Conservation (phyloP, 2,888 invertebrate species). For the Camptogramma bilineatum region DNA sequence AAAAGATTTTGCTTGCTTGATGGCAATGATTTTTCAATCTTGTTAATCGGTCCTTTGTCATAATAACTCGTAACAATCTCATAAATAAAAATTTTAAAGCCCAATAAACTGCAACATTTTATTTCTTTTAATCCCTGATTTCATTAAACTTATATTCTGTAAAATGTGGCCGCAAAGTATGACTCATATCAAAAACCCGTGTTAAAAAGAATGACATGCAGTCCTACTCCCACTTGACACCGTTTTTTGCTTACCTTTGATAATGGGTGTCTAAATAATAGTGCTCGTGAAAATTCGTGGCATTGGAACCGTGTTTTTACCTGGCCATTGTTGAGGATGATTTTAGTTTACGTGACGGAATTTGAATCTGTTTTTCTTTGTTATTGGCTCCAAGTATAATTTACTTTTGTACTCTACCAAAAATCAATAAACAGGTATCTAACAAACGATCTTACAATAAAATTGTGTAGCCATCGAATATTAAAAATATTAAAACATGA, state of each 20-base stretch:
- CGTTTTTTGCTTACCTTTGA: conserved; percentile 39
- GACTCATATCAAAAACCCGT: conserved; percentile 30
- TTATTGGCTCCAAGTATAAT: conserved; percentile 11
- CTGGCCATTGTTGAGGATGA: conserved; percentile 39
- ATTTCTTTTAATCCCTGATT: conserved; percentile 24
- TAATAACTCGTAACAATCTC: conserved; percentile 21
- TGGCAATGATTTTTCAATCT: conserved; percentile 9
- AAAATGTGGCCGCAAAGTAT: conserved; percentile 6
- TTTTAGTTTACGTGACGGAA: conserved; percentile 39
- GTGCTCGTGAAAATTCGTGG: conserved; percentile 40
- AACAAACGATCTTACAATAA: neutral
- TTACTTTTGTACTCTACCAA: neutral
- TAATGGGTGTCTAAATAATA: conserved; percentile 43
- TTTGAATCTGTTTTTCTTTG: conserved; percentile 27
- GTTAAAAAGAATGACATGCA: conserved; percentile 43
- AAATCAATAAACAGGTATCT: neutral
- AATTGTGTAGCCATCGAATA: neutral
- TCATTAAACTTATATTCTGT: conserved; percentile 19
- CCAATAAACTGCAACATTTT: conserved; percentile 21
- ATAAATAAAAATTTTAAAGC: conserved; percentile 26
- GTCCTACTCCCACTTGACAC: conserved; percentile 38
- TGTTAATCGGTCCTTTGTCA: conserved; percentile 12
- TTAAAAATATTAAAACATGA: neutral
- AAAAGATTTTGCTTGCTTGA: neutral
- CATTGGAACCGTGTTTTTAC: conserved; percentile 41